Evolutionary conservation across 2,888 invertebrate species (phyloP).

Genomic region (Thysanoteuthis rhombus): DNA sequence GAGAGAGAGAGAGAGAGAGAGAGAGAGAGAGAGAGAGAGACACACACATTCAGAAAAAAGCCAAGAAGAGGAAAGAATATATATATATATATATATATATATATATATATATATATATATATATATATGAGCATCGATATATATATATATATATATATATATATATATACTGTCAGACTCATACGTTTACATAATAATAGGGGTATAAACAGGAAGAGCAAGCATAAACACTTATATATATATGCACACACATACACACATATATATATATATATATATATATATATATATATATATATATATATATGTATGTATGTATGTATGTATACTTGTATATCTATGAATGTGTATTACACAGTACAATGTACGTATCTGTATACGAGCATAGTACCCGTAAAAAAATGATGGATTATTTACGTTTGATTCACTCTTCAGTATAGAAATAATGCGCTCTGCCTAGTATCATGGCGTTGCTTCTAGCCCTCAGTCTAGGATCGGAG

Average conservation of each 20-base stretch:
- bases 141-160: not conserved
- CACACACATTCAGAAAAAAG: no score
- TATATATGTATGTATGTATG: not conserved
- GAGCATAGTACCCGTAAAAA: no score
- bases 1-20: no score
- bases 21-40: no score
- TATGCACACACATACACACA: not conserved
- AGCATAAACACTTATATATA: not conserved
- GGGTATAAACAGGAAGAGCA: not conserved
- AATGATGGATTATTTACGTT: no score
- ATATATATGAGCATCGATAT: not conserved
- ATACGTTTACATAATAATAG: not conserved
- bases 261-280: not conserved
- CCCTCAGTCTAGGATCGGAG: no score
- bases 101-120: not conserved
- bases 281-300: not conserved
- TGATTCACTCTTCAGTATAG: no score
- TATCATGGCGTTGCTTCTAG: no score
- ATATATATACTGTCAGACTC: not conserved
- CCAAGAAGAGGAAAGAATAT: no score
- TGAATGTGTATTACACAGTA: not conserved
- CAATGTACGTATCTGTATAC: not conserved
- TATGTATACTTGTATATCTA: no score
- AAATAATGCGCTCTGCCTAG: no score
- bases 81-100: not conserved